Percentiles rank a stretch among this genome's conserved stretches.
phyloP scores from a whole-genome alignment of 2,113 vertebrate species.

The Cololabis saira region DNA sequence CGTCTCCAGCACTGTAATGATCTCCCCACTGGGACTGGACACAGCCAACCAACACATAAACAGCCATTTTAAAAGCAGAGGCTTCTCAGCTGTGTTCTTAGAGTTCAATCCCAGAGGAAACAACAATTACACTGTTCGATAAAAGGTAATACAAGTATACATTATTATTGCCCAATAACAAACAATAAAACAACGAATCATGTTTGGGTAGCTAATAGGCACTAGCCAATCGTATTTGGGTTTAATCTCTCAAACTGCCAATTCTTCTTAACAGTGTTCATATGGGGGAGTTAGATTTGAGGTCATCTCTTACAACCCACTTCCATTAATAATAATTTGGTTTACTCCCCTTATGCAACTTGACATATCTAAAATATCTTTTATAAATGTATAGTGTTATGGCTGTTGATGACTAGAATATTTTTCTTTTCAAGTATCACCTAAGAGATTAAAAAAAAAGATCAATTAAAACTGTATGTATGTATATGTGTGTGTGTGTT shows the following conservation, averaged over 20 bases:
- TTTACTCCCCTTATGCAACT: background rate
- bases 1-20: conserved; percentile 64
- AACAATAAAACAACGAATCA: conserved; percentile 1
- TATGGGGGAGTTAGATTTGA: conserved; percentile 2
- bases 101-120: conserved; percentile 46
- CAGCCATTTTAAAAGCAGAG: conserved; percentile 49
- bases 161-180: conserved; percentile 53
- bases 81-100: conserved; percentile 52
- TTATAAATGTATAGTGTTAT: too few relatives aligned
- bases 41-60: conserved; percentile 65
- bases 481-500: too few relatives aligned
- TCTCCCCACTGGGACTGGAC: conserved; percentile 59
- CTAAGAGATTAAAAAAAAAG: too few relatives aligned
- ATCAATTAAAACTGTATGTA: too few relatives aligned
- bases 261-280: background rate
- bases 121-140: conserved; percentile 44
- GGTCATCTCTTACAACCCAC: background rate
- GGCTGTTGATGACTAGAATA: too few relatives aligned
- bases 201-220: conserved; percentile 11
- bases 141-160: conserved; percentile 47
- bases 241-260: conserved; percentile 36
- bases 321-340: background rate
- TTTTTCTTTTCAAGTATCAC: too few relatives aligned
- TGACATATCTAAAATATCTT: too few relatives aligned
- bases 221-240: conserved; percentile 8